These are phyloP conservation scores for Chaetoderma sp. DNA, from an alignment of 2,888 invertebrate species.

Conservation along the genomic window DNA sequence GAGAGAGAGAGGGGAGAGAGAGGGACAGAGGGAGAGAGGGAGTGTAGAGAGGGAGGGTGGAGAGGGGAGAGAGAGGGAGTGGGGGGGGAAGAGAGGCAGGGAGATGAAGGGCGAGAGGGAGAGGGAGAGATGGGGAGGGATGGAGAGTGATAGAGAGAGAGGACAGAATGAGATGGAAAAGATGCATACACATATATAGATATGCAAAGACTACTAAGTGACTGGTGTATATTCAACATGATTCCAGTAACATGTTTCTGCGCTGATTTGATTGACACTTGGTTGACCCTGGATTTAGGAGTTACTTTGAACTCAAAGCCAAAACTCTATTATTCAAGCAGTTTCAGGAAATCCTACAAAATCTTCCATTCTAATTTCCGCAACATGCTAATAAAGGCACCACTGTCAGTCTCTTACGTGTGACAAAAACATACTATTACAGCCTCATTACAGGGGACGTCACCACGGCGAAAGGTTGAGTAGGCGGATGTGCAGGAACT, in stretches of 20 bases:
- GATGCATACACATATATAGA: conserved; percentile 1
- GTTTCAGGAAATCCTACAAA: too few species aligned
- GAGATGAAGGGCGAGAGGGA: neutral
- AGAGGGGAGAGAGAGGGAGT: neutral
- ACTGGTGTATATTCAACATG: neutral
- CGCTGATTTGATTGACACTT: neutral
- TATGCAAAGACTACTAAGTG: neutral
- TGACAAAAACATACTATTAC: too few species aligned
- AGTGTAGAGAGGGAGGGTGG: conserved; percentile 20
- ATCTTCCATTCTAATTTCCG: too few species aligned
- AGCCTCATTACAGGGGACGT: too few species aligned
- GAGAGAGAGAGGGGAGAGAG: too few species aligned
- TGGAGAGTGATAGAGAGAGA: neutral
- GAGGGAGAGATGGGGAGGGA: conserved; percentile 24
- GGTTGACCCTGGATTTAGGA: too few species aligned
- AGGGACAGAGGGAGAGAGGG: conserved; percentile 11
- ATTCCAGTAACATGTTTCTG: conserved; percentile 2
- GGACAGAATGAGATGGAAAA: neutral
- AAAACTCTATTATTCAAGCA: too few species aligned
- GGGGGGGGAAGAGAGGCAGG: neutral
- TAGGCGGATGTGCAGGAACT: too few species aligned
- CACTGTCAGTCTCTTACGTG: too few species aligned
- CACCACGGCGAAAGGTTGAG: too few species aligned
- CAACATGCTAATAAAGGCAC: too few species aligned
- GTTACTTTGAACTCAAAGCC: too few species aligned